Evolutionary conservation across 2,888 invertebrate species (phyloP), one percentile per base, ranked within the genome.

Genomic region (Ashinkailepas kermadecensis): DNA sequence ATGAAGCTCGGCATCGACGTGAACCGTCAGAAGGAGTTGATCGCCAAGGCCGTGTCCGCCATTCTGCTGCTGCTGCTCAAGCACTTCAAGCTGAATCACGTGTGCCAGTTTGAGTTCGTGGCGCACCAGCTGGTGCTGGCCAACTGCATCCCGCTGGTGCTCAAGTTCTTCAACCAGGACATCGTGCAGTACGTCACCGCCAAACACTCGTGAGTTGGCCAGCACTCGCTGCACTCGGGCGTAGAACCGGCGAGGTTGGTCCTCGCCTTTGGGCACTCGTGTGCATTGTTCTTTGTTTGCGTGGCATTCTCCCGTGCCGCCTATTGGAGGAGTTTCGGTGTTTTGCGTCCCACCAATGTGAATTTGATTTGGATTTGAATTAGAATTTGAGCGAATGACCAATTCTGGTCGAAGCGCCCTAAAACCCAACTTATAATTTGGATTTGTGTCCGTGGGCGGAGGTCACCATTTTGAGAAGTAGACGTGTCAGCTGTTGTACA

Each of bases 71-170:
- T 0, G 95, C 96, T 78, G 94, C 89, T 99, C 84, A 99, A 99
- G 89, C 98, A 99, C 89, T 96, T 99, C 86, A 99, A 99, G 89
- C 87, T 94, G 78, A 99, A 98, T 89, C 99, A 99, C 89, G 91
- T 99, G 80, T 99, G 98, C 88, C 99, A 99, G 89, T 99, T 99
- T 90, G 99, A 99, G 89, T 99, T 96, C 87, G 96, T 99, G 93
- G 96, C 97, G 1, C 98, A 99, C 88, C 98, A 99, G 89, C 90
- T 99, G 85, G 97, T 99, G 15, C 98, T 99, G 89, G 99, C 99
- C 83, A 99, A 99, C 88, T 99, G 99, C 87, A 97, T 99, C 88
- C 99, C 99, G 0, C 89, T 99, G 83, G 96, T 99, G 54, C 89
- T 99, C 81, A 99, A 99, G 88, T 99, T 99, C 89, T 95, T 99